Evolutionary conservation across 2,888 invertebrate genomes (phyloP).

Genomic region (Charanyca ferruginea): DNA sequence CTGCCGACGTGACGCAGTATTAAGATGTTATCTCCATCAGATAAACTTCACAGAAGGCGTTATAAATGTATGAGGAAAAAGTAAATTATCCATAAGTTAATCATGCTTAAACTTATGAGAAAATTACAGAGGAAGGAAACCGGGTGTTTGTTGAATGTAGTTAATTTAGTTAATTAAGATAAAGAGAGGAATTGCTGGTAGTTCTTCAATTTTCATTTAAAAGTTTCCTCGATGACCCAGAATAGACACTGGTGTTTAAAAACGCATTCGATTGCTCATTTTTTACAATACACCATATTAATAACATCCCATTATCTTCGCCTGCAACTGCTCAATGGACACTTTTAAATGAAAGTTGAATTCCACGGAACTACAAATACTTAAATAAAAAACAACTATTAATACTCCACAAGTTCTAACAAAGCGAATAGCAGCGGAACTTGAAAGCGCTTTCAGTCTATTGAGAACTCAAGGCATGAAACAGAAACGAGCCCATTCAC

Average conservation of each 20-base stretch:
- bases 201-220: not conserved
- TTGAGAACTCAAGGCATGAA: constrained; percentile 83
- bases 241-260: not conserved
- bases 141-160: not conserved
- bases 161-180: constrained; percentile 26
- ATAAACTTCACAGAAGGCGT: constrained; percentile 51
- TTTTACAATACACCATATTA: not conserved
- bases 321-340: constrained; percentile 14
- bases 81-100: constrained; percentile 45
- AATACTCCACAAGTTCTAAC: constrained; percentile 44
- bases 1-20: constrained; percentile 46
- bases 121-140: constrained; percentile 49
- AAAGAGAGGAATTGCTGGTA: constrained; percentile 7
- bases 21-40: constrained; percentile 60
- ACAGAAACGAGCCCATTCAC: constrained; percentile 86
- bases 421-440: constrained; percentile 56
- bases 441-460: constrained; percentile 73
- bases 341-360: constrained; percentile 22
- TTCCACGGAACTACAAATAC: constrained; percentile 33
- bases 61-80: constrained; percentile 50
- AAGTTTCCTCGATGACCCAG: not conserved
- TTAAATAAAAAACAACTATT: constrained; percentile 19
- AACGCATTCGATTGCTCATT: not conserved
- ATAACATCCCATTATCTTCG: not conserved
- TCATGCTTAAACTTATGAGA: constrained; percentile 47